Evolutionary conservation across 2,113 vertebrate species (phyloP), one percentile per base, ranked within the genome.

Genomic region (Sprattus sprattus): DNA sequence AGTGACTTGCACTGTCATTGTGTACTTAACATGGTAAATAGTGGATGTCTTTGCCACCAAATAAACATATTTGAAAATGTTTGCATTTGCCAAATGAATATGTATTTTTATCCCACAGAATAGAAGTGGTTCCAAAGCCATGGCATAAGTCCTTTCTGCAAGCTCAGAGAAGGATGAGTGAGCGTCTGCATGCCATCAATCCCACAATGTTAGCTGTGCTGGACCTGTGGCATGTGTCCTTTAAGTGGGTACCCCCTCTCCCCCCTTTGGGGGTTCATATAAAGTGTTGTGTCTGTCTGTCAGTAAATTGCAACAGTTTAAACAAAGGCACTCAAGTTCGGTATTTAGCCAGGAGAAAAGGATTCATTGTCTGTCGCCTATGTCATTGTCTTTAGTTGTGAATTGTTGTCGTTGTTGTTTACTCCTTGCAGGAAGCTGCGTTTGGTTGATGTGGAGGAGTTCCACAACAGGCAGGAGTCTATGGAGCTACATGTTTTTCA

Each of bases 401-500:
- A 50, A 6, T n/a, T 57, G 8, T 32, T 44, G 11, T 16, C 45
- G 28, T 11, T 84, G 50, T 32, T 16, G 15, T 83, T 50, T 64
- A 9, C 49, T 85, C 5, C 2, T 92, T 94, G 78, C 93, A 98
- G 97, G 91, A 90, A 95, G 85, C 88, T 98, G 49, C 95, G 96
- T 54, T 94, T 98, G 87, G 82, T 99, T 81, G 93, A 97, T 60
- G 91, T 94, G 47, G 92, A 94, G 85, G 93, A 95, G 86, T 97
- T 98, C 92, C 94, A 94, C 57, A 89, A n/a, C 80, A 94, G 94
- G 85, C 84, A 91, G 22, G 94, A 96, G 78, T 93, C 96, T 39
- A 92, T 97, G 89, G 96, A 98, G 81, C 93, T 98, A 0, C 91
- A 91, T 0, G 87, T 78, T 78, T 98, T 99, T 91, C 95, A 96